phyloP scores from a whole-genome alignment of 2,888 invertebrate genomes.

The Margaritifera margaritifera region DNA sequence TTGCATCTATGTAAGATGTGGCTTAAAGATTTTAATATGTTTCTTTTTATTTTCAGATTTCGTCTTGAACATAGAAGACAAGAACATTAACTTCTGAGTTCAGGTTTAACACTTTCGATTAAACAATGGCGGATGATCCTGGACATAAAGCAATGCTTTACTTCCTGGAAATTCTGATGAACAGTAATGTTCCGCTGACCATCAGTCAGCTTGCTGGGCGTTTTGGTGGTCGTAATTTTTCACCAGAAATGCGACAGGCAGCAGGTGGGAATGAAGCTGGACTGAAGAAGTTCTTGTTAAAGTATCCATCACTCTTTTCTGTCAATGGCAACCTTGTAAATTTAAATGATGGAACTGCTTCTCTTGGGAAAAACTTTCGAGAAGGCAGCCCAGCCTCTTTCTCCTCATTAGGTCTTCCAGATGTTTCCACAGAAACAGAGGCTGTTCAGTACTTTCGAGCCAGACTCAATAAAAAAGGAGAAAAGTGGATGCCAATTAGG shows the following conservation, averaged over 20 bases:
- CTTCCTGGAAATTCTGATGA: constrained; percentile 97
- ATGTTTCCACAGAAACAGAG: constrained; percentile 82
- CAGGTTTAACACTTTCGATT: constrained; percentile 22
- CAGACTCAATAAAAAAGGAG: constrained; percentile 94
- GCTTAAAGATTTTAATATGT: too few relatives aligned
- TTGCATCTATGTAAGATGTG: too few relatives aligned
- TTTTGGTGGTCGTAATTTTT: constrained; percentile 99
- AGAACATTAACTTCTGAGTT: constrained; percentile 27
- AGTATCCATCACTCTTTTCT: constrained; percentile 96
- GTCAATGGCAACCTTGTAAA: constrained; percentile 80
- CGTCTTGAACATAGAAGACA: constrained; percentile 11
- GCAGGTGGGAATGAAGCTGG: constrained; percentile 92
- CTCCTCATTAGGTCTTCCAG: constrained; percentile 57
- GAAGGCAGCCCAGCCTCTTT: constrained; percentile 66
- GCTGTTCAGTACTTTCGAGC: constrained; percentile 98
- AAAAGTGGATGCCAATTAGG: constrained; percentile 96
- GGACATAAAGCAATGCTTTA: constrained; percentile 82
- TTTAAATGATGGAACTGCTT: constrained; percentile 69
- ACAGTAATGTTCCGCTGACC: constrained; percentile 92
- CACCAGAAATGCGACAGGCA: constrained; percentile 89
- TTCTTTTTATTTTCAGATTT: constrained; percentile 18
- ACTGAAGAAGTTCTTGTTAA: constrained; percentile 94
- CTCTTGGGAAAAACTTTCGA: constrained; percentile 64
- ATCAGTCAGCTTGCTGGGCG: constrained; percentile 98
- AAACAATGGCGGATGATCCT: constrained; percentile 71